Evolutionary conservation across 2,797 vertebrate genomes (phyloP), one percentile per base, ranked within the genome.

Genomic region (Ceryle rudis): DNA sequence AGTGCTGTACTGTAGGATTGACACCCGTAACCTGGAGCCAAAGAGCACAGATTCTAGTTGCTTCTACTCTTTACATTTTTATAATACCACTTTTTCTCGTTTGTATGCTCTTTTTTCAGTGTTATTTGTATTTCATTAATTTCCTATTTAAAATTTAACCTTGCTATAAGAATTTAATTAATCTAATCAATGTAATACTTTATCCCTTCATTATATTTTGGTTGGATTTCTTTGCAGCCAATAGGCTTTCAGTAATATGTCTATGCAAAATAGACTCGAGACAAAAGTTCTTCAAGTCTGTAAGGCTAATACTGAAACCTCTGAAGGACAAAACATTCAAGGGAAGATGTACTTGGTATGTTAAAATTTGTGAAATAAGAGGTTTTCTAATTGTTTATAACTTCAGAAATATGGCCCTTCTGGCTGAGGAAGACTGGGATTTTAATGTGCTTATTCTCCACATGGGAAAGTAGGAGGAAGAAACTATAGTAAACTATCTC

Each of bases 71-170:
- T 74, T 20, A 14, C 8, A 0, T 74, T 74, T 94, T 78, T 35
- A 19, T n/a, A 70, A 39, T 51, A n/a, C 26, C 8, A 13, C 14
- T 18, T 74, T 5, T 87, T 82, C 11, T 72, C 10, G 46, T 74
- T 49, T 33, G 11, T 70, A 31, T 64, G 14, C 22, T 51, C 28
- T 74, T 81, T 79, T 79, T 77, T 52, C 17, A 28, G 7, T 47
- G 20, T 71, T 67, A n/a, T 77, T 95, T 90, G 54, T 37, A 17
- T 85, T 87, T 85, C 25, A 82, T 91, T 84, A 55, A 41, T 89
- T 93, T 91, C 41, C 25, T 78, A 12, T 52, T 88, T 85, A 79
- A 64, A 87, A 85, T 85, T 86, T 92, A 83, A 89, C 70, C 22
- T 61, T 64, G 10, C 54, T 78, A 3, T 89, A 74, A 81, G 72